These are phyloP conservation scores for Piscicola geometra DNA, from an alignment of 2,888 invertebrate species.

Conservation along the genomic window DNA sequence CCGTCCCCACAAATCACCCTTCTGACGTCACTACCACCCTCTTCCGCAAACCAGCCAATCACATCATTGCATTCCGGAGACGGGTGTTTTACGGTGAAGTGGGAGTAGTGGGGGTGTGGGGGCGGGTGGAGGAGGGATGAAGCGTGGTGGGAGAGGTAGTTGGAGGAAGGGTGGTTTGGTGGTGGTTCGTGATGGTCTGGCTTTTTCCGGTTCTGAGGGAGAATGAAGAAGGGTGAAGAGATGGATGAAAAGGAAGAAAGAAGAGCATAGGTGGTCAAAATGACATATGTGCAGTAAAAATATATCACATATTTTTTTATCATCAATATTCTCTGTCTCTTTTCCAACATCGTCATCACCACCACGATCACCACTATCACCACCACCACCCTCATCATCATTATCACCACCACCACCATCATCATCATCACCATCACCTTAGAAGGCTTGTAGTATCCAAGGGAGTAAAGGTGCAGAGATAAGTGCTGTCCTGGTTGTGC, in stretches of 20 bases:
- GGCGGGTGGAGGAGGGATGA: slow-evolving; percentile 2
- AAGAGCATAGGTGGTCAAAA: no score
- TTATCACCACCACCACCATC: background rate
- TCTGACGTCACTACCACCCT: background rate
- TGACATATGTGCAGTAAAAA: no score
- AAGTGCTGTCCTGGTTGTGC: slow-evolving; percentile 1
- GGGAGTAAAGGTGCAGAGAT: background rate
- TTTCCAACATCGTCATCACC: no score
- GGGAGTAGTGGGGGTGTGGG: background rate
- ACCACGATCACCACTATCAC: background rate
- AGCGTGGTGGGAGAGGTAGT: background rate
- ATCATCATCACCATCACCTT: background rate
- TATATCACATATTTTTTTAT: no score
- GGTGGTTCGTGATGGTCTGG: no score
- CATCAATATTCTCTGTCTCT: no score
- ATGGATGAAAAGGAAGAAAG: no score
- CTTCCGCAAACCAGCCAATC: background rate
- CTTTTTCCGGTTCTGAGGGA: no score
- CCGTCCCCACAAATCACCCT: slow-evolving; percentile 10
- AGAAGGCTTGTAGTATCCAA: background rate
- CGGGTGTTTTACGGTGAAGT: background rate
- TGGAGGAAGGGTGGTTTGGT: background rate
- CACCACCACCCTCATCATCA: background rate
- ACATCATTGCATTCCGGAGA: background rate
- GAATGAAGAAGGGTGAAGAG: no score